Evolutionary conservation across 2,888 invertebrate genomes (phyloP), one percentile per base, ranked within the genome.

Genomic region (Drosophila conformis): DNA sequence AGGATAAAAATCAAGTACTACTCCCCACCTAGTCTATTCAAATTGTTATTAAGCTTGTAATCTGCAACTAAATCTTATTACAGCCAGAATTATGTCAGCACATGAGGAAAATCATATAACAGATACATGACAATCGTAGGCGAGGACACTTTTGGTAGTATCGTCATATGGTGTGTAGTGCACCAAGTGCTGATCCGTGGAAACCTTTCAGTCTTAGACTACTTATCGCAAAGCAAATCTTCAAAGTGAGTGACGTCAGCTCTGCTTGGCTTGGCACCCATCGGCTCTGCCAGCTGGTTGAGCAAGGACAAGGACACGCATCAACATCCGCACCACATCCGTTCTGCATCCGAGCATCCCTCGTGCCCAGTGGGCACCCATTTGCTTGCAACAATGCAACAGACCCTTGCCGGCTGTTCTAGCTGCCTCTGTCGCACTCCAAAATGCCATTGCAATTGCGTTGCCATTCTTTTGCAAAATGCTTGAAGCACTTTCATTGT

Each of bases 391-490:
- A 38, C 72, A 74, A 68, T 64, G 69, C 73, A 71, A 76, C 72
- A 71, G 70, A 69, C 73, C 83, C 56, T 48, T 46, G n/a, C 13
- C 7, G 27, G 61, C 63, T 27, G 64, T 49, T 18, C 56, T 63
- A 36, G 63, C 73, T 40, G 48, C 62, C 68, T 62, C 64, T 77
- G 68, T 69, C 62, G 67, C 78, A 76, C 80, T 80, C 79, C 62
- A 87, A 69, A 79, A 83, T 83, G 83, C 83, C 86, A 86, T 71
- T 88, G 85, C 85, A 82, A 85, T 85, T 85, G 73, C 85, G 88
- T 59, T 82, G 86, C 83, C 83, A 82, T 88, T 88, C 88, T 83
- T 82, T 80, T 15, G 79, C 73, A 64, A 82, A 82, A 82, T 73
- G 83, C 78, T 85, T 82, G 53, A 88, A 85, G 88, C 87, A 87